Percentiles rank a stretch among this genome's conserved stretches.
phyloP scores from a whole-genome alignment of 2,888 invertebrate genomes.

The Carpatolechia fugitivella region DNA sequence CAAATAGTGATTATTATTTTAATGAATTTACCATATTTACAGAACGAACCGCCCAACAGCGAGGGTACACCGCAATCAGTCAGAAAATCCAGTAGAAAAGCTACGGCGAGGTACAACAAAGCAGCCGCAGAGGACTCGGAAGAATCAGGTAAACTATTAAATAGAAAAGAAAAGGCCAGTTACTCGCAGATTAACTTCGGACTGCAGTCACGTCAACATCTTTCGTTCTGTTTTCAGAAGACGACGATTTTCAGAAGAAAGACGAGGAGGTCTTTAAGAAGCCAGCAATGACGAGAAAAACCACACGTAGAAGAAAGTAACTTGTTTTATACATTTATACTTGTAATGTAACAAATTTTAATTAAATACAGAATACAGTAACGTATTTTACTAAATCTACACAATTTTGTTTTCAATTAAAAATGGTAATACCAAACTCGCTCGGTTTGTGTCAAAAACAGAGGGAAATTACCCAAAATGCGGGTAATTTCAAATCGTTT shows the following conservation, averaged over 20 bases:
- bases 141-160: slow-evolving; percentile 57
- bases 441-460: too few relatives aligned
- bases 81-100: slow-evolving; percentile 59
- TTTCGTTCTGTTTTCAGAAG: too few relatives aligned
- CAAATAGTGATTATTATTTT: too few relatives aligned
- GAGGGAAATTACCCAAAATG: too few relatives aligned
- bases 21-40: too few relatives aligned
- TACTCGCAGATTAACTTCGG: too few relatives aligned
- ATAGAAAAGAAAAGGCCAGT: too few relatives aligned
- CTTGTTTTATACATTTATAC: background rate
- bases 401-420: too few relatives aligned
- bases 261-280: slow-evolving; percentile 70
- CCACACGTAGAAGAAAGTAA: slow-evolving; percentile 57
- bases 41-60: slow-evolving; percentile 62
- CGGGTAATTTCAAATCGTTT: too few relatives aligned
- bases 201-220: too few relatives aligned
- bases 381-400: background rate
- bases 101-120: slow-evolving; percentile 43
- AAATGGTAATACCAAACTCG: too few relatives aligned
- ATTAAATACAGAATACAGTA: background rate
- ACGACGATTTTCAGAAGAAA: slow-evolving; percentile 59
- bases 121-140: slow-evolving; percentile 46
- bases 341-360: background rate
- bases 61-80: slow-evolving; percentile 51
- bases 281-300: slow-evolving; percentile 55